phyloP scores from a whole-genome alignment of 2,113 vertebrate species.

The Catharus fuscescens region DNA sequence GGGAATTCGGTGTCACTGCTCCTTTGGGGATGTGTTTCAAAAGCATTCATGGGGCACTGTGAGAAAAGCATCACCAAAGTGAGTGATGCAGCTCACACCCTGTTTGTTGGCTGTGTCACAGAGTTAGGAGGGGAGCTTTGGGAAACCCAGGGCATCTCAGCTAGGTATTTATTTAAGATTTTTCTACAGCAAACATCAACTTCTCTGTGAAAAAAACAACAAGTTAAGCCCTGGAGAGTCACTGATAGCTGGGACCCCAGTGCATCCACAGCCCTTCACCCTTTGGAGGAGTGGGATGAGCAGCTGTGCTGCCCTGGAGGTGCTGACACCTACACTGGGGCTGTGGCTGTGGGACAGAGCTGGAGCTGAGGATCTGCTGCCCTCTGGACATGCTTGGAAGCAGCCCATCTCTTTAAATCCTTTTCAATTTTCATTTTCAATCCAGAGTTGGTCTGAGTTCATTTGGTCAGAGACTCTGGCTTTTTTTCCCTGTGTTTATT shows the following conservation, averaged over 20 bases:
- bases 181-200: not conserved
- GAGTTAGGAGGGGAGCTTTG: not conserved
- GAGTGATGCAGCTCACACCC: not conserved
- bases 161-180: not conserved
- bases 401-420: not conserved
- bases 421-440: not conserved
- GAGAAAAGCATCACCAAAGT: not conserved
- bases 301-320: not conserved
- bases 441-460: not conserved
- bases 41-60: not conserved
- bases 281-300: not conserved
- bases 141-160: not conserved
- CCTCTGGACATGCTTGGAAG: not conserved
- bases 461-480: not conserved
- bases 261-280: not conserved
- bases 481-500: not conserved
- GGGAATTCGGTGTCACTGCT: not conserved
- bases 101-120: not conserved
- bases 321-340: accelerated
- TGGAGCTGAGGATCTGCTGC: not conserved
- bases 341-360: not conserved
- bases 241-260: not conserved
- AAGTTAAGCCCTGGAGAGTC: not conserved
- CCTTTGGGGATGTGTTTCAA: not conserved
- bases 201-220: not conserved